Base-by-base conservation (phyloP, 2,797 vertebrate genomes). In the Xiphorhynchus erythropygius region DNA sequence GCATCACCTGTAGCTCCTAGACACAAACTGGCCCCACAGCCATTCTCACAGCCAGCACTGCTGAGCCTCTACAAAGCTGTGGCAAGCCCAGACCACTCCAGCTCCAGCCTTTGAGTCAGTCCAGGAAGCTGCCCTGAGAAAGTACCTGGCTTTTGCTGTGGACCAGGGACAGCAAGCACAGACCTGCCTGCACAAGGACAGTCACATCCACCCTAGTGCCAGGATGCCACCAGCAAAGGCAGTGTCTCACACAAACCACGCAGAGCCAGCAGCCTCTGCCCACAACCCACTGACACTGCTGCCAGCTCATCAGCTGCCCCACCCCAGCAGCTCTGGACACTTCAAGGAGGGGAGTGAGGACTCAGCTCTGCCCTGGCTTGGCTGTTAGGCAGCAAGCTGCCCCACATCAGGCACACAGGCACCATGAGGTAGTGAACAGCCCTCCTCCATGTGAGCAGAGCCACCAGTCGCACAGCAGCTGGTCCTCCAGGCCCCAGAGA, bases 1-100 rank as follows among this genome's bases (percentile, higher is more conserved):
- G 46, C 75, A 42, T 28, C 37, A 23, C 25, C 35, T 44, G 11
- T 33, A 59, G 28, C 39, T 82, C 70, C 52, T 23, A 32, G 55
- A 35, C 56, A 70, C 33, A 42, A 9, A 24, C 9, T 7, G 3
- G 6, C 56, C 41, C 50, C 8, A 3, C 3, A 6, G 47, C 84
- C 23, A 3, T 63, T 33, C 60, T 33, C 56, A 23, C 32, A 50
- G 32, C 24, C 64, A 46, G 50, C 1, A 0, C 50, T 69, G 39
- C 64, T 52, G 46, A 70, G 44, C 57, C 30, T 64, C 55, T 27
- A 10, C 0, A 0, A 50, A 87, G 42, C 42, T 0, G 0, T 5
- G 10, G 39, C 4, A 13, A 62, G 57, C 67, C 28, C 27, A 65
- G 30, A 69, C 22, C 17, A 2, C 32, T 41, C 47, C 35, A 65